phyloP scores from a whole-genome alignment of 2,113 vertebrate genomes.

The Anarhynchus alexandrinus region DNA sequence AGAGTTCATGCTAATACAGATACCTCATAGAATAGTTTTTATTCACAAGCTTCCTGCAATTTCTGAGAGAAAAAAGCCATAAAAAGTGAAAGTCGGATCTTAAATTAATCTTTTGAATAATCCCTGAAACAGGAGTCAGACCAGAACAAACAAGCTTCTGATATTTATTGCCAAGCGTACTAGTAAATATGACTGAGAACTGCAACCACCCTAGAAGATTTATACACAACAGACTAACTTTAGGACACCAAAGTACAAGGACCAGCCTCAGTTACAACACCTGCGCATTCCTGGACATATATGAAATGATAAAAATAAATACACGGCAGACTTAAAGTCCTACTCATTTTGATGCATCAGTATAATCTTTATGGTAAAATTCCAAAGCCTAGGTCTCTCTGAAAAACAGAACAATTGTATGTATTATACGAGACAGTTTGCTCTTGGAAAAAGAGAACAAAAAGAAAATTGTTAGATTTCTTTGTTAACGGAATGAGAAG shows the following conservation, averaged over 20 bases:
- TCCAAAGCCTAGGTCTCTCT: background rate
- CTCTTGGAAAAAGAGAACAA: background rate
- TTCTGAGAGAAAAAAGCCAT: background rate
- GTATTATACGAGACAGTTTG: background rate
- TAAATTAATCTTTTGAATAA: background rate
- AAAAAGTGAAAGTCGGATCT: background rate
- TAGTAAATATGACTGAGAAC: background rate
- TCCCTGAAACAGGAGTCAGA: background rate
- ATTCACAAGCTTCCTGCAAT: background rate
- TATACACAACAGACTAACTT: background rate
- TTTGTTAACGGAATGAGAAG: background rate
- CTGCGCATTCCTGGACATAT: background rate
- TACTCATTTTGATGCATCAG: background rate
- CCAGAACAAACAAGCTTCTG: background rate
- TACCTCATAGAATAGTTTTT: background rate
- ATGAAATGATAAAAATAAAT: background rate
- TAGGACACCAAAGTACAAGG: background rate
- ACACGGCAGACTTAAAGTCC: background rate
- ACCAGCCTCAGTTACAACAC: background rate
- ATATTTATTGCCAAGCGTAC: background rate
- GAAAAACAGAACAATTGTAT: background rate
- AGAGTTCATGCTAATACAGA: background rate
- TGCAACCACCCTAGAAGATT: background rate
- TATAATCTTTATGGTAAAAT: background rate
- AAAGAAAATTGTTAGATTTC: background rate